phyloP scores from a whole-genome alignment of 2,888 invertebrate genomes.

The Lithophane socia region DNA sequence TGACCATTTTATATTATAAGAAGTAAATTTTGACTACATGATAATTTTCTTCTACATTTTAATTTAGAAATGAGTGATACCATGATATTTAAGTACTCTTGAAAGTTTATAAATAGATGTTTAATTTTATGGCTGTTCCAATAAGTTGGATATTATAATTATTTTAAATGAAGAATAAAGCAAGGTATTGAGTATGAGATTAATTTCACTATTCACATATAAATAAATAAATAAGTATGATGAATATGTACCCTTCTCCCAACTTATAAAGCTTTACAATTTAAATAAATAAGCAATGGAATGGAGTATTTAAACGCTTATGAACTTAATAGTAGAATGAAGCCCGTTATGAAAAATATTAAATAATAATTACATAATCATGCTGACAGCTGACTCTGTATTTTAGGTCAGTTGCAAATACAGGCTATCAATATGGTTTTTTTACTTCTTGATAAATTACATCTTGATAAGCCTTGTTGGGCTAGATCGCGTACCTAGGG shows the following conservation, averaged over 20 bases:
- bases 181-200: constrained; percentile 55
- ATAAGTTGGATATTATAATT: constrained; percentile 24
- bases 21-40: constrained; percentile 61
- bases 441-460: constrained; percentile 6
- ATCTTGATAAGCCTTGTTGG: neutral
- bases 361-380: neutral
- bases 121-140: constrained; percentile 44
- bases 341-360: constrained; percentile 31
- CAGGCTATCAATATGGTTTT: neutral
- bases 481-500: neutral
- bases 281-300: constrained; percentile 60
- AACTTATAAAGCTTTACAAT: constrained; percentile 34
- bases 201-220: constrained; percentile 32
- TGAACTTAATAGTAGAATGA: constrained; percentile 33
- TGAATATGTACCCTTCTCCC: constrained; percentile 41
- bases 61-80: constrained; percentile 48
- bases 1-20: constrained; percentile 28
- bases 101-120: constrained; percentile 16
- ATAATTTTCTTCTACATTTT: constrained; percentile 44
- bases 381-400: neutral
- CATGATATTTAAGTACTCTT: constrained; percentile 37
- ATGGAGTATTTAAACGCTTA: constrained; percentile 58
- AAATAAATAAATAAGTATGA: constrained; percentile 47
- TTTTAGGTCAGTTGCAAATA: neutral
- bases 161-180: constrained; percentile 44